Conservation (phyloP, 2,797 vertebrate genomes). For the Ataeniobius toweri region DNA sequence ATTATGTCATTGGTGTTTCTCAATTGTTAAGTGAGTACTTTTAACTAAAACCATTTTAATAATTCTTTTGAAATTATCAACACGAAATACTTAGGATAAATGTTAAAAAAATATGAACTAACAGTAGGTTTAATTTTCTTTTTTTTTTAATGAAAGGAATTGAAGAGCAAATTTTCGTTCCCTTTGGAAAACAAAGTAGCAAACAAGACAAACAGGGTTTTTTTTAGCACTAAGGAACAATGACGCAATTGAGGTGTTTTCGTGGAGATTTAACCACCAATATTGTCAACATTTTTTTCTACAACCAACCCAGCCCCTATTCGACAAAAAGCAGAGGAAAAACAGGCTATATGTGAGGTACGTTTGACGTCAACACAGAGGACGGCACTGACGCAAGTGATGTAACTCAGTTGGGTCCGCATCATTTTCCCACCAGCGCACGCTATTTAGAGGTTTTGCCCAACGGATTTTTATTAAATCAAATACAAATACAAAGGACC, state of each 20-base stretch:
- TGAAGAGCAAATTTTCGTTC: background rate
- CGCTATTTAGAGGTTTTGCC: background rate
- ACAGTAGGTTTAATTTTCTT: background rate
- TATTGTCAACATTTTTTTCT: background rate
- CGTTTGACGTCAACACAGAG: slow-evolving; percentile 8
- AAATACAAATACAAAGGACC: too few species aligned
- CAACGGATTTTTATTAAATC: background rate
- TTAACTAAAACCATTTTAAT: background rate
- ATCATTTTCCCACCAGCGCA: background rate
- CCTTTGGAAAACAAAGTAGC: background rate
- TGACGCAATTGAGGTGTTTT: slow-evolving; percentile 9
- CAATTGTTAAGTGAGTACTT: background rate
- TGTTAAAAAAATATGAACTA: background rate
- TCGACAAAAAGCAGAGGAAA: background rate
- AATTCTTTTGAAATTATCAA: background rate
- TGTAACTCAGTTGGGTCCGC: slow-evolving; percentile 5
- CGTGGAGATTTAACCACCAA: background rate
- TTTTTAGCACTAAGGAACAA: background rate
- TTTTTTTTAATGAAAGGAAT: background rate
- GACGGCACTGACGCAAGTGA: slow-evolving; percentile 42
- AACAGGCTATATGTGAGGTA: background rate
- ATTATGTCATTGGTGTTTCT: slow-evolving; percentile 28
- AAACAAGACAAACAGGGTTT: slow-evolving; percentile 43
- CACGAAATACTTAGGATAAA: rapidly evolving
- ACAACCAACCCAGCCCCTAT: background rate